phyloP scores from a whole-genome alignment of 2,888 invertebrate species.

The Ariolimax columbianus region DNA sequence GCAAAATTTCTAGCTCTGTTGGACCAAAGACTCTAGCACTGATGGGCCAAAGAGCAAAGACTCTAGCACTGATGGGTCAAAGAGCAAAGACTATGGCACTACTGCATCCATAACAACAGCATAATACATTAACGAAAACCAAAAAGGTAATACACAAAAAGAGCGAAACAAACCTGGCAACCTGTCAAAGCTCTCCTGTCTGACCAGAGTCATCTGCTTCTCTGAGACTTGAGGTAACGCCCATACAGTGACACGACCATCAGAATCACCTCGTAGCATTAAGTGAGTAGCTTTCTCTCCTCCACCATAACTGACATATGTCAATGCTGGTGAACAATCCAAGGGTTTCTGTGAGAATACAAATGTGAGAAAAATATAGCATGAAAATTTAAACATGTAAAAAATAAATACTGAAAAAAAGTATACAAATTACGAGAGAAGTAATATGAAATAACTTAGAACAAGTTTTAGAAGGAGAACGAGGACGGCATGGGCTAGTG shows the following conservation, averaged over 20 bases:
- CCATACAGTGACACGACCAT: conserved; percentile 93
- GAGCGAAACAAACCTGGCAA: conserved; percentile 77
- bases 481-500: too few species aligned
- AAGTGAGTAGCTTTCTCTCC: conserved; percentile 82
- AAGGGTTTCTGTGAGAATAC: conserved; percentile 77
- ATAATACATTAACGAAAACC: too few species aligned
- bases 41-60: too few species aligned
- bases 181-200: conserved; percentile 82
- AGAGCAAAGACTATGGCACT: too few species aligned
- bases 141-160: neutral
- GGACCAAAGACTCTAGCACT: too few species aligned
- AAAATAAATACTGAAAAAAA: neutral
- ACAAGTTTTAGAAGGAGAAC: too few species aligned
- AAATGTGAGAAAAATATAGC: neutral
- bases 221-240: conserved; percentile 89
- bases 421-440: neutral
- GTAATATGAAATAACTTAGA: too few species aligned
- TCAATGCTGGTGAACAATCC: conserved; percentile 94
- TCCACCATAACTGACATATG: conserved; percentile 83
- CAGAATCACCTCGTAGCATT: conserved; percentile 92
- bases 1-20: too few species aligned
- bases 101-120: too few species aligned
- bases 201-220: conserved; percentile 82
- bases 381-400: neutral
- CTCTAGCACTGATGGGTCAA: too few species aligned